These are phyloP conservation scores for Coendou prehensilis DNA, from an alignment of 2,797 vertebrate genomes.

Conservation along the genomic window DNA sequence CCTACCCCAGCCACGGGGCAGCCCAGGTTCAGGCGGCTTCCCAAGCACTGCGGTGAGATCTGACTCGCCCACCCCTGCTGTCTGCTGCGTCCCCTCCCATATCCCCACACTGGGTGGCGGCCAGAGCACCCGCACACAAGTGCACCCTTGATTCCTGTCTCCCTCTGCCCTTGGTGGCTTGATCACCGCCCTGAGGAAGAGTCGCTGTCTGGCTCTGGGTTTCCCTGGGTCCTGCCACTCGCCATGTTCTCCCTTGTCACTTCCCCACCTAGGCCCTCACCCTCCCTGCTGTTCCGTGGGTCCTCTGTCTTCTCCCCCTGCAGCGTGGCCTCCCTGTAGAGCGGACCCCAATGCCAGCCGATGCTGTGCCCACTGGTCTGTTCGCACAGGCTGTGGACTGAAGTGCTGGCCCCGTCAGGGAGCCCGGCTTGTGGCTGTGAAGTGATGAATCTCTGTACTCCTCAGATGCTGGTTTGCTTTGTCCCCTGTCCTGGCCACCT, in stretches of 20 bases:
- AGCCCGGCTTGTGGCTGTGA: neutral
- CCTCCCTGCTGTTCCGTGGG: too few species aligned
- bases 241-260: neutral
- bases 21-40: neutral
- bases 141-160: neutral
- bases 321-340: neutral
- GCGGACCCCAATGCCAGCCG: too few species aligned
- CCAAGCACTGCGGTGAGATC: neutral
- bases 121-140: neutral
- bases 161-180: neutral
- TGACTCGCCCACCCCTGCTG: neutral
- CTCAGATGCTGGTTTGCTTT: neutral
- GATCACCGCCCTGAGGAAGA: neutral
- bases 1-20: neutral
- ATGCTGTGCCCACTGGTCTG: neutral
- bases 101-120: too few species aligned
- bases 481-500: neutral
- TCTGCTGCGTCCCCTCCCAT: too few species aligned
- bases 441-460: neutral
- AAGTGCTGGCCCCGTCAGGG: too few species aligned
- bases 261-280: neutral
- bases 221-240: neutral
- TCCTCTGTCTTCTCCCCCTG: neutral
- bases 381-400: neutral
- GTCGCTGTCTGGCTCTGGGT: fast-evolving